phyloP scores from a whole-genome alignment of 1,140 invertebrate genomes.

The Drosophila ananassae region DNA sequence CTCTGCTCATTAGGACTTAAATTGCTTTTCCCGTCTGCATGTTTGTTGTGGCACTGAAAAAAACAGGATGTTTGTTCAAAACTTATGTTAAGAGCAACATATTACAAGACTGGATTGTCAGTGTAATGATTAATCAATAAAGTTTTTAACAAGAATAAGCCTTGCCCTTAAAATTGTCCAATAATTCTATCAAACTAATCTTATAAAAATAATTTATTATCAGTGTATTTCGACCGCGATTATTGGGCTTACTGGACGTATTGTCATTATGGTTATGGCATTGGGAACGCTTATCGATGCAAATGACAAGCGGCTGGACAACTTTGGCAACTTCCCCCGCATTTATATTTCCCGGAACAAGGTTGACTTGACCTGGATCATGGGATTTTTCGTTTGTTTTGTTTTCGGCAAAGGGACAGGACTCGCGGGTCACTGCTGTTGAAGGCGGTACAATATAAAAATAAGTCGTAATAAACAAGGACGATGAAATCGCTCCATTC shows the following conservation, averaged over 20 bases:
- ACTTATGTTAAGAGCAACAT: not conserved
- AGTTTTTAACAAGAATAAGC: not conserved
- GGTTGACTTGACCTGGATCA: constrained; percentile 27
- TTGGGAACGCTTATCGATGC: constrained; percentile 50
- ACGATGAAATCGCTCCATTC: constrained; percentile 13
- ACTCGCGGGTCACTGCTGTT: constrained; percentile 13
- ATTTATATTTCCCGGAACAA: constrained; percentile 3
- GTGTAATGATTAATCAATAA: not conserved
- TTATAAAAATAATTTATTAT: not conserved
- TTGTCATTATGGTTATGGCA: constrained; percentile 45
- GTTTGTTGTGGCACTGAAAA: not conserved
- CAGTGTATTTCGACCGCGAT: constrained; percentile 11
- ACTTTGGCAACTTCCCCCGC: constrained; percentile 25
- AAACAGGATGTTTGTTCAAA: not conserved
- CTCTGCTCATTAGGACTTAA: constrained; percentile 67
- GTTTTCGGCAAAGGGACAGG: no score
- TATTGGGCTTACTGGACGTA: constrained; percentile 52
- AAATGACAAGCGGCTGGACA: constrained; percentile 48
- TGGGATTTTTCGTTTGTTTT: not conserved
- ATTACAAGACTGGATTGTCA: not conserved
- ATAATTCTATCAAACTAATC: not conserved
- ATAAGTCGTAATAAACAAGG: constrained; percentile 22
- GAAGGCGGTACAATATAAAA: constrained; percentile 1
- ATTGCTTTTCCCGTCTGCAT: constrained; percentile 45
- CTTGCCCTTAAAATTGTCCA: not conserved